phyloP scores from a whole-genome alignment of 2,113 vertebrate genomes.

The Porphyrio hochstetteri region DNA sequence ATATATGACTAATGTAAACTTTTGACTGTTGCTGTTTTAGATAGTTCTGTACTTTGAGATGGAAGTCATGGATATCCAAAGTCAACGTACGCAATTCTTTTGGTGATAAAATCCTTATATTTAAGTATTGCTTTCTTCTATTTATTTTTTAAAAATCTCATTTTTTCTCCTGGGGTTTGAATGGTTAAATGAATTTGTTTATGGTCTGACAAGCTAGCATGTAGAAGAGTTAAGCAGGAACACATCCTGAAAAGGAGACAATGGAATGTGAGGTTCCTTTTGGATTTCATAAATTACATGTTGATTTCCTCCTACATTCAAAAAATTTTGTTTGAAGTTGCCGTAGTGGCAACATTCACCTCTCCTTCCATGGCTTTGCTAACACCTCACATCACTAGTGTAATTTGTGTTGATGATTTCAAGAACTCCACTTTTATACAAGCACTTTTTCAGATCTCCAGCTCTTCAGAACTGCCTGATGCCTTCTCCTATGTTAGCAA shows the following conservation, averaged over 20 bases:
- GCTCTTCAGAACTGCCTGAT: background rate
- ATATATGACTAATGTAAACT: background rate
- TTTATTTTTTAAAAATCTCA: background rate
- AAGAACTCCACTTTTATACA: background rate
- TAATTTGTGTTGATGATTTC: background rate
- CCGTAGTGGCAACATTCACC: background rate
- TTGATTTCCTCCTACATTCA: background rate
- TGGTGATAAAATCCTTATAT: background rate
- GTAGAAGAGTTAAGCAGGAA: background rate
- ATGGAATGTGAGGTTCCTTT: background rate
- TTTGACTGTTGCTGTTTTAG: background rate
- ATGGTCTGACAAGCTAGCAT: background rate
- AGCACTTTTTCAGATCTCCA: background rate
- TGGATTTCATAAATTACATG: background rate
- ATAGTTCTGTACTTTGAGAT: background rate
- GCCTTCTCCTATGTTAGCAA: background rate
- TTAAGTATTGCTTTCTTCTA: background rate
- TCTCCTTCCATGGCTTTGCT: background rate
- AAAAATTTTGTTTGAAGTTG: background rate
- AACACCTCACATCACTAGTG: background rate
- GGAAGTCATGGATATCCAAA: background rate
- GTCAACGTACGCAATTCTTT: background rate
- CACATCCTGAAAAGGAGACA: background rate
- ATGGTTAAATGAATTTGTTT: background rate
- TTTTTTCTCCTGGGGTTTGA: background rate